Conservation (phyloP, 2,113 vertebrate genomes). For the Bufo bufo region DNA sequence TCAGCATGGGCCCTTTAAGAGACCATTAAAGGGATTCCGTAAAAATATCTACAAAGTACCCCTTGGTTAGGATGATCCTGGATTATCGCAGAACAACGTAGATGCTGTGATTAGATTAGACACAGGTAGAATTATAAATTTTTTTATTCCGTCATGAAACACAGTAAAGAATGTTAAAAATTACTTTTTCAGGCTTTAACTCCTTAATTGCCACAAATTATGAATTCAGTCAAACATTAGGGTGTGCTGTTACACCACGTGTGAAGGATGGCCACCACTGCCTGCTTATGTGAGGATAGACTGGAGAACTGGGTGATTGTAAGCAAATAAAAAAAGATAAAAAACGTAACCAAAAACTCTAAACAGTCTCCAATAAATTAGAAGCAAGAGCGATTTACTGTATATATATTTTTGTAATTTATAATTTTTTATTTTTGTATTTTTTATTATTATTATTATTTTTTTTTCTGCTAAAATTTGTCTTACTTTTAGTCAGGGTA, state of each 20-base stretch:
- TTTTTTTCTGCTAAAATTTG: conserved; percentile 58
- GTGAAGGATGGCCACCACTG: conserved; percentile 73
- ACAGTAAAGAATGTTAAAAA: background rate
- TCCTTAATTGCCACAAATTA: conserved; percentile 58
- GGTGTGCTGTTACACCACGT: conserved; percentile 83
- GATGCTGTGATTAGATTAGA: background rate
- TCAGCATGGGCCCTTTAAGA: background rate
- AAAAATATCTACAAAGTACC: background rate
- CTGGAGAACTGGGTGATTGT: conserved; percentile 61
- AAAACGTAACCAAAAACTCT: background rate
- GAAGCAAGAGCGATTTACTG: too few relatives aligned
- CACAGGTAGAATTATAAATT: background rate
- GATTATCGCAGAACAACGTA: background rate
- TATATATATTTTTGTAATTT: background rate
- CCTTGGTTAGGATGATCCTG: background rate
- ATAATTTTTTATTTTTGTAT: background rate
- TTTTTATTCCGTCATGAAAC: background rate
- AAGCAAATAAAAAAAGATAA: conserved; percentile 49
- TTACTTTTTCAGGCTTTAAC: background rate
- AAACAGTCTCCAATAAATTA: background rate
- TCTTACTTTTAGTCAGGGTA: background rate
- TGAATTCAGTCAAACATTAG: conserved; percentile 81
- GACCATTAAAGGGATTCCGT: background rate
- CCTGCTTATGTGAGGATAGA: conserved; percentile 60
- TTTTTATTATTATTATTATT: background rate